Evolutionary conservation across 2,888 invertebrate genomes (phyloP).

Genomic region (Microctonus aethiopoides): DNA sequence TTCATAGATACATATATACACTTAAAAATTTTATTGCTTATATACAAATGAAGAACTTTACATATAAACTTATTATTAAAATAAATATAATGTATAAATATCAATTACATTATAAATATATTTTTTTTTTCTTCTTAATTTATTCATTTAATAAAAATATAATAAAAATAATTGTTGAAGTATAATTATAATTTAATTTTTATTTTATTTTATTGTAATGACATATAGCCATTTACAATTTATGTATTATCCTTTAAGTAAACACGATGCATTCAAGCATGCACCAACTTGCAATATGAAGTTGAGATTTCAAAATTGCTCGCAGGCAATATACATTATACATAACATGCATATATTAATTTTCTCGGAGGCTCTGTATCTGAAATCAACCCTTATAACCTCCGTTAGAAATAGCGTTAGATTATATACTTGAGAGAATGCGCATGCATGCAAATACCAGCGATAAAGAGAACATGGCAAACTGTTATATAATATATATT

Average conservation of each 20-base stretch:
- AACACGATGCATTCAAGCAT: neutral
- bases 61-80: neutral
- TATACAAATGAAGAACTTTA: neutral
- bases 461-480: slow-evolving; percentile 9
- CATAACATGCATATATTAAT: neutral
- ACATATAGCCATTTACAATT: too few relatives aligned
- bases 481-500: too few relatives aligned
- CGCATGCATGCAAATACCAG: slow-evolving; percentile 3
- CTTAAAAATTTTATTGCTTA: neutral
- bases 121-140: neutral
- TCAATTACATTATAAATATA: too few relatives aligned
- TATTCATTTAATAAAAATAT: neutral
- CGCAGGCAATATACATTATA: neutral
- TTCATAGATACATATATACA: too few relatives aligned
- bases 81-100: too few relatives aligned
- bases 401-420: neutral
- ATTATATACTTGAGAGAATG: neutral
- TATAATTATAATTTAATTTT: too few relatives aligned
- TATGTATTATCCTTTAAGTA: neutral
- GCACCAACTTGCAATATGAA: neutral
- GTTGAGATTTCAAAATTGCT: neutral
- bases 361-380: too few relatives aligned
- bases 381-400: neutral
- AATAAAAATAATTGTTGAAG: too few relatives aligned
- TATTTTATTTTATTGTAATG: too few relatives aligned